Evolutionary conservation across 1,140 invertebrate genomes (phyloP).

Genomic region (Mactra quadrangularis): DNA sequence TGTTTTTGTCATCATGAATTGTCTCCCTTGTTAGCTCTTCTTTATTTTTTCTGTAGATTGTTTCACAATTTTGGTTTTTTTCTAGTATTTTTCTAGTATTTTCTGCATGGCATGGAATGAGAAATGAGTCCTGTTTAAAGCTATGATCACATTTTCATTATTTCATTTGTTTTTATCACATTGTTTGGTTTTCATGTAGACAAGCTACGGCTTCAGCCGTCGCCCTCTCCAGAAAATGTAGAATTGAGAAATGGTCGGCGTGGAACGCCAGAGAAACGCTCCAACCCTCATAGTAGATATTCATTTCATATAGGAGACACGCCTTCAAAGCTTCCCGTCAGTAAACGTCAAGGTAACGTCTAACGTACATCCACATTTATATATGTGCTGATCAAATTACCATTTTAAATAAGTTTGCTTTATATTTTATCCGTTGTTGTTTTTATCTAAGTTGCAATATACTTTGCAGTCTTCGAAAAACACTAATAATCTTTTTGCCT

Average conservation of each 20-base stretch:
- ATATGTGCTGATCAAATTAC: neutral
- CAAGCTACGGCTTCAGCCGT: slow-evolving; percentile 43
- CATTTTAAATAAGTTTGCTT: neutral
- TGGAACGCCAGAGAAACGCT: slow-evolving; percentile 43
- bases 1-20: too few relatives aligned
- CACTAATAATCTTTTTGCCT: too few relatives aligned
- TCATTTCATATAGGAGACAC: slow-evolving; percentile 56
- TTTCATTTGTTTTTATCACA: slow-evolving; percentile 28
- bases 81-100: neutral
- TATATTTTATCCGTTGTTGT: slow-evolving; percentile 21
- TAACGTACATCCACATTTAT: slow-evolving; percentile 16
- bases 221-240: slow-evolving; percentile 49
- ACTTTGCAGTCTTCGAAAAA: neutral
- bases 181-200: slow-evolving; percentile 57
- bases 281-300: slow-evolving; percentile 50
- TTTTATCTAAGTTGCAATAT: slow-evolving; percentile 7
- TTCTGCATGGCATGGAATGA: slow-evolving; percentile 7
- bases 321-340: slow-evolving; percentile 51
- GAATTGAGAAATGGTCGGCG: slow-evolving; percentile 26
- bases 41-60: too few relatives aligned
- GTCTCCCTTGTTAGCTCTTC: too few relatives aligned
- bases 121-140: neutral
- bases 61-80: neutral
- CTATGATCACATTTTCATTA: slow-evolving; percentile 1
- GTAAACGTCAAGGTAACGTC: slow-evolving; percentile 59